Evolutionary conservation across 1,140 invertebrate species (phyloP), one percentile per base, ranked within the genome.

Genomic region (Archivesica marissinica): DNA sequence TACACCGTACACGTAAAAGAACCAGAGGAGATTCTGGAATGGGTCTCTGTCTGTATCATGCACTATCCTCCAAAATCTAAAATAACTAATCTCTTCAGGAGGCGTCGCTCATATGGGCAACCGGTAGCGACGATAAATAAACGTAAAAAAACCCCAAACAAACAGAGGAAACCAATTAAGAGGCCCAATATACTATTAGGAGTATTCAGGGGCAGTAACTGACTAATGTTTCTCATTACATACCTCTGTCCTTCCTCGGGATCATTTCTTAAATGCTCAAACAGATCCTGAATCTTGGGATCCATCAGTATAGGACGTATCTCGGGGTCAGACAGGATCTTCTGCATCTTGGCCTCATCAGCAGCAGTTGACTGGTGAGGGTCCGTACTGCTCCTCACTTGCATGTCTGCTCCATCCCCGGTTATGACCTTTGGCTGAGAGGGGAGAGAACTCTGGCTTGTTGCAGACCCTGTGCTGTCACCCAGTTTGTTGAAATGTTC

Each of bases 241-340:
- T 61, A 92, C 92, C 88, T 91, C 70, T 92, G 90, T 52, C 88
- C 91, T 70, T 87, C 81, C 38, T 86, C 86, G 23, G 91, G 91
- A 80, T 92, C 83, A 39, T 39, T 87, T 59, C 86, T 87, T 54
- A 92, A 66, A 11, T 59, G 41, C 50, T 90, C 64, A 68, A 93
- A 84, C 11, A 92, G 47, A 20, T 87, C 68, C 80, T 91, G 89
- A 25, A 93, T 87, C 30, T 89, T 68, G 1, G 89, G 86, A 75
- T 93, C 92, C 64, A 90, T 61, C 0, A 93, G 80, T 25, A 90
- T 87, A 25, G 88, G 77, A 68, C 87, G 70, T 1, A 92, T 80
- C 70, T 90, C 88, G 54, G 88, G 87, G 41, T 90, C 66, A 0
- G 85, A 75, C 64, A 92, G 68, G 35, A 92, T 86, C 30, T 90